A percentile compares a stretch with the other conserved stretches of the same genome.
phyloP scores from a whole-genome alignment of 2,888 invertebrate genomes.

The Netelia virgata region DNA sequence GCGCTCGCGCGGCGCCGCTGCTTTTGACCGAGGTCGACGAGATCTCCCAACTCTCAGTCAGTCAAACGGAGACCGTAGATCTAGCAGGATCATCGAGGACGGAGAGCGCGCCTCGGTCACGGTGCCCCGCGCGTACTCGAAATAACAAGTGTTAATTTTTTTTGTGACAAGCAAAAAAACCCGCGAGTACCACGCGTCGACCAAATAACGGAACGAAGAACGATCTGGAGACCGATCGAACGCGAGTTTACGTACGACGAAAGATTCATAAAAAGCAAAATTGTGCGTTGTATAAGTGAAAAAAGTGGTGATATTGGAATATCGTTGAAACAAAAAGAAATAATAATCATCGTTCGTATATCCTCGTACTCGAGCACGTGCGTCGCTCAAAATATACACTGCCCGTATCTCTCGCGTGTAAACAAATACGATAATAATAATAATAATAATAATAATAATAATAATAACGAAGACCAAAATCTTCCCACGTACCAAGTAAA shows the following conservation, averaged over 20 bases:
- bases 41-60: slow-evolving; percentile 74
- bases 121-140: too few species aligned
- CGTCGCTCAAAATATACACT: background rate
- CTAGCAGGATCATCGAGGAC: slow-evolving; percentile 63
- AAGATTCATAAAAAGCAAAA: background rate
- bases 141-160: too few species aligned
- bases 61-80: slow-evolving; percentile 78
- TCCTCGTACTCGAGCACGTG: background rate
- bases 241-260: background rate
- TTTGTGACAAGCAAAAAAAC: too few species aligned
- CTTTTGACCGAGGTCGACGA: slow-evolving; percentile 77
- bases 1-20: slow-evolving; percentile 76
- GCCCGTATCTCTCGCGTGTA: background rate
- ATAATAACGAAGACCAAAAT: background rate
- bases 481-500: background rate
- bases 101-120: slow-evolving; percentile 32
- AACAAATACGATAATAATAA: background rate
- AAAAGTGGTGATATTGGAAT: background rate
- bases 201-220: background rate
- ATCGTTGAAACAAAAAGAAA: background rate
- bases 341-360: background rate
- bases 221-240: background rate
- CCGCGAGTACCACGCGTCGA: too few species aligned
- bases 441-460: background rate
- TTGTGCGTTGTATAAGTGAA: background rate